Conservation (phyloP, 2,888 invertebrate species). For the Coecobrya sp. region DNA sequence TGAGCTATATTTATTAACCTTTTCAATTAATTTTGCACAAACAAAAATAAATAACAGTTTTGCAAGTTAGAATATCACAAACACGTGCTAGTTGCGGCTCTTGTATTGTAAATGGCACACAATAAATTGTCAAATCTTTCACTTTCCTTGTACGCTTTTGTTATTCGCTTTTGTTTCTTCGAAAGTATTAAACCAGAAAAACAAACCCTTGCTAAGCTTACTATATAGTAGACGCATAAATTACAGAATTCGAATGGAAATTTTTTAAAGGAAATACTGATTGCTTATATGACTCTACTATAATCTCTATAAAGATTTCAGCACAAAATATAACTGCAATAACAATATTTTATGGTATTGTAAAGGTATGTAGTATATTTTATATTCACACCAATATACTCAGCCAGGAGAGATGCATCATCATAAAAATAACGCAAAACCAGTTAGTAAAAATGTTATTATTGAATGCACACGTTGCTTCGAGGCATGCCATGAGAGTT, state of each 20-base stretch:
- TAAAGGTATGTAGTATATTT: background rate
- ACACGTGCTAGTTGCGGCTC: background rate
- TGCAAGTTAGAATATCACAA: background rate
- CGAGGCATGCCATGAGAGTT: constrained; percentile 54
- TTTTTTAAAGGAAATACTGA: background rate
- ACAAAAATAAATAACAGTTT: background rate
- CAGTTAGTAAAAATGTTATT: constrained; percentile 49
- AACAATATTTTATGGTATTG: background rate
- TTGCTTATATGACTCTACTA: too few species aligned
- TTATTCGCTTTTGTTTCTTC: constrained; percentile 9
- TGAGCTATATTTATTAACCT: constrained; percentile 9
- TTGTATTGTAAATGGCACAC: constrained; percentile 21
- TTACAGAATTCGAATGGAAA: constrained; percentile 27
- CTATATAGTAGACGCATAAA: constrained; percentile 69
- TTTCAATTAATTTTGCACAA: constrained; percentile 13
- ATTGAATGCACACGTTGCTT: constrained; percentile 23
- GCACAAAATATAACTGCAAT: too few species aligned
- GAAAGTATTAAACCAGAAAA: background rate
- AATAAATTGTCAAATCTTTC: constrained; percentile 62
- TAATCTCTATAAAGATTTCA: too few species aligned
- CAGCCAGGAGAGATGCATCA: background rate
- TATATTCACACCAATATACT: background rate
- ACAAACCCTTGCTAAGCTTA: background rate
- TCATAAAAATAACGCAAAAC: constrained; percentile 49
- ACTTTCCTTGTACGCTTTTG: constrained; percentile 46